Conservation (phyloP, 2,113 vertebrate species). For the Oreotrochilus melanogaster region DNA sequence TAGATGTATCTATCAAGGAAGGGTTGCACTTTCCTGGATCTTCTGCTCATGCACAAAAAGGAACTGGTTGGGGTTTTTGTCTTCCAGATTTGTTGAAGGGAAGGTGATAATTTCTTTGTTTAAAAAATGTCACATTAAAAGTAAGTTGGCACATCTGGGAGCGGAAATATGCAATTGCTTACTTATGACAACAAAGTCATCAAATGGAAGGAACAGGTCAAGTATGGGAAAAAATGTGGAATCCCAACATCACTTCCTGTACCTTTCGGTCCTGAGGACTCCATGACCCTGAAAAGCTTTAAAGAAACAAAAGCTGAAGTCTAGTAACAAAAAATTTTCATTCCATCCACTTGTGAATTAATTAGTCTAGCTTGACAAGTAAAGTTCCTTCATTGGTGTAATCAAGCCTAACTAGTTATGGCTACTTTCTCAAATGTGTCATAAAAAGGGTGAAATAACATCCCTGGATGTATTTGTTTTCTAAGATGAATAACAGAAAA, state of each 20-base stretch:
- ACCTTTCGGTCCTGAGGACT: background rate
- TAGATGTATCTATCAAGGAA: background rate
- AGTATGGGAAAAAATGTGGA: background rate
- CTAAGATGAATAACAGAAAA: constrained; percentile 54
- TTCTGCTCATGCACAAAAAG: background rate
- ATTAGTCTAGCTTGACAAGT: constrained; percentile 52
- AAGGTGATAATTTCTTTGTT: background rate
- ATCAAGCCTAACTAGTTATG: constrained; percentile 65
- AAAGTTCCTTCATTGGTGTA: constrained; percentile 49
- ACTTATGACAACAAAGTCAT: background rate
- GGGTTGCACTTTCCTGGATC: accelerated
- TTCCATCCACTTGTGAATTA: constrained; percentile 39
- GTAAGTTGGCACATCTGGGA: background rate
- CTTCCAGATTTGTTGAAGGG: background rate
- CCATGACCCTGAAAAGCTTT: background rate
- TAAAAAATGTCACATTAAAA: background rate
- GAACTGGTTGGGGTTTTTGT: background rate
- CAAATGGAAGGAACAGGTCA: background rate
- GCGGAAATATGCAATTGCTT: background rate
- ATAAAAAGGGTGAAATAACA: constrained; percentile 61
- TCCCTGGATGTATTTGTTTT: constrained; percentile 32
- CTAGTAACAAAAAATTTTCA: constrained; percentile 27
- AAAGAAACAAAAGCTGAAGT: background rate
- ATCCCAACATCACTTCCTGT: background rate
- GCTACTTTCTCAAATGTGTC: constrained; percentile 60